These are phyloP conservation scores for Agapornis roseicollis DNA, from an alignment of 2,113 vertebrate genomes.

Conservation along the genomic window DNA sequence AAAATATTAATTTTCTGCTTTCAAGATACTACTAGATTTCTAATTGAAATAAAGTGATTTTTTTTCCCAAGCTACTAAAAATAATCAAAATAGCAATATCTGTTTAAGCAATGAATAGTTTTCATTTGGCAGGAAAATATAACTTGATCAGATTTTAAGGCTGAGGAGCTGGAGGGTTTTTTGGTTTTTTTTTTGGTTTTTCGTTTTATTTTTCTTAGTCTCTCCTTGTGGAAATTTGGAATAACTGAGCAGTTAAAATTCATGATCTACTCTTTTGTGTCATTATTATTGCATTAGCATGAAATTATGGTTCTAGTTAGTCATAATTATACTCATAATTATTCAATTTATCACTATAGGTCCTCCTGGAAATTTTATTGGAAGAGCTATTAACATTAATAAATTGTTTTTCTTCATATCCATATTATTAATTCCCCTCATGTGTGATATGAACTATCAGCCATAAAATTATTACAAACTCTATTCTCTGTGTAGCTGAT, in stretches of 20 bases:
- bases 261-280: constrained; percentile 80
- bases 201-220: neutral
- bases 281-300: constrained; percentile 85
- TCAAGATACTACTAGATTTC: neutral
- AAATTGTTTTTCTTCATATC: constrained; percentile 84
- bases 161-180: neutral
- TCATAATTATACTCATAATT: constrained; percentile 83
- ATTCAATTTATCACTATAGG: constrained; percentile 83
- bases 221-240: constrained; percentile 69
- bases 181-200: neutral
- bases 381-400: constrained; percentile 82
- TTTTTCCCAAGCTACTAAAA: neutral
- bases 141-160: constrained; percentile 19
- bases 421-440: constrained; percentile 76
- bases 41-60: neutral
- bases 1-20: neutral
- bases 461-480: constrained; percentile 64
- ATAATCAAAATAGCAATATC: neutral
- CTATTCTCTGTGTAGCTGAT: neutral
- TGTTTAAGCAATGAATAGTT: neutral
- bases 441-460: constrained; percentile 71
- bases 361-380: constrained; percentile 81
- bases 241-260: constrained; percentile 81
- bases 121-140: neutral
- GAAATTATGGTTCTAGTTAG: constrained; percentile 82